Evolutionary conservation across 2,888 invertebrate species (phyloP).

Genomic region (Microdon myrmicae): DNA sequence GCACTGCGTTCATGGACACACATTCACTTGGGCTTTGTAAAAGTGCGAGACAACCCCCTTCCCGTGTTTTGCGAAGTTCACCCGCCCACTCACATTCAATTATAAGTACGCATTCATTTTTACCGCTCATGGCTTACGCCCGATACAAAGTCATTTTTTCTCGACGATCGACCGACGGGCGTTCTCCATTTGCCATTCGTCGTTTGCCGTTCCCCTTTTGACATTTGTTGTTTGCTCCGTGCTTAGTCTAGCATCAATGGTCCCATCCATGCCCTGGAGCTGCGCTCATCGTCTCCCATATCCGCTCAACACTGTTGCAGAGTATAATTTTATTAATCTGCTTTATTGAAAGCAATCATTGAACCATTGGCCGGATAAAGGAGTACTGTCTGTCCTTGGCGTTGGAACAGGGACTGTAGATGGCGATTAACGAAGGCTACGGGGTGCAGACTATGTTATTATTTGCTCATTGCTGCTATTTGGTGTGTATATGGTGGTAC

Average conservation of each 20-base stretch:
- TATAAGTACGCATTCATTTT: slow-evolving; percentile 37
- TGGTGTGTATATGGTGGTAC: no score
- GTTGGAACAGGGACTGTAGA: no score
- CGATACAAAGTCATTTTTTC: slow-evolving; percentile 50
- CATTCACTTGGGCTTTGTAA: no score
- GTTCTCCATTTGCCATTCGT: slow-evolving; percentile 46
- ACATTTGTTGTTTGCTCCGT: not conserved
- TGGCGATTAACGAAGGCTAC: no score
- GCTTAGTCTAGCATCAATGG: not conserved
- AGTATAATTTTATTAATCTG: slow-evolving; percentile 50
- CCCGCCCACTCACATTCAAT: slow-evolving; percentile 43
- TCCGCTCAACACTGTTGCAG: slow-evolving; percentile 15
- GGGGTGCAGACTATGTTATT: no score
- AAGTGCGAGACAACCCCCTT: not conserved
- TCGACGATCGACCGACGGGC: no score
- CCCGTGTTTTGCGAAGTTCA: slow-evolving; percentile 37
- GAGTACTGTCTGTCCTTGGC: slow-evolving; percentile 13
- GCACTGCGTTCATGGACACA: slow-evolving; percentile 1
- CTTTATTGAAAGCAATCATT: slow-evolving; percentile 37
- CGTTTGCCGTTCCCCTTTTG: slow-evolving; percentile 11
- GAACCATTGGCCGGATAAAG: slow-evolving; percentile 24
- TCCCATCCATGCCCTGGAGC: slow-evolving; percentile 1
- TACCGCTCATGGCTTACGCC: slow-evolving; percentile 41
- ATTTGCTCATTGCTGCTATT: no score
- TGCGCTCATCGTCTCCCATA: not conserved